These are phyloP conservation scores for Eulemur coronatus DNA, from an alignment of 2,797 vertebrate genomes.

Conservation along the genomic window DNA sequence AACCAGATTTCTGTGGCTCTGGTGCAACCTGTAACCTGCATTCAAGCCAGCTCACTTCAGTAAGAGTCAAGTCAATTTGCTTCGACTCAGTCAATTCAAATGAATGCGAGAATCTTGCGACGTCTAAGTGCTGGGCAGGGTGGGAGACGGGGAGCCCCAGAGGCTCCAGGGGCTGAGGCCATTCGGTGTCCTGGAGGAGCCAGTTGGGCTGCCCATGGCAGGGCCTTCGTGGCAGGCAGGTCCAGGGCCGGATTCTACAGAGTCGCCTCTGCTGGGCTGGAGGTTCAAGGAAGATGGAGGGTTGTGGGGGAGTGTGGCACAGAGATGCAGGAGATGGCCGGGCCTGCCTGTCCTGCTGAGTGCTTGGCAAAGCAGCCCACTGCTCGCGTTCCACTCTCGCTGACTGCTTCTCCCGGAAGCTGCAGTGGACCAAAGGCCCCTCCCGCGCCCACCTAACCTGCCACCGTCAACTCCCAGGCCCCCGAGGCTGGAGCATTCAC, in stretches of 20 bases:
- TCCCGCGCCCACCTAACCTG: too few species aligned
- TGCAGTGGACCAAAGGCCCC: not conserved
- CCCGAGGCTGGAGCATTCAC: not conserved
- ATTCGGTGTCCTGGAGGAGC: not conserved
- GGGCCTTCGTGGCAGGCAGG: not conserved
- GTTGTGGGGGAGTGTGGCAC: too few species aligned
- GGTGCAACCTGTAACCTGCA: conserved; percentile 22
- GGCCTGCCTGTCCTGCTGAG: not conserved
- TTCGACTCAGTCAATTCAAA: conserved; percentile 40
- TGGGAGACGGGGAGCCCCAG: not conserved
- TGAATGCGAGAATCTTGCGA: not conserved
- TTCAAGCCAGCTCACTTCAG: conserved; percentile 34
- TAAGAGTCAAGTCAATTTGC: conserved; percentile 40
- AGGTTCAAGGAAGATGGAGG: not conserved
- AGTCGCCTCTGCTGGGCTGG: not conserved
- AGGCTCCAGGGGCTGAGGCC: not conserved
- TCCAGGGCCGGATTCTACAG: not conserved
- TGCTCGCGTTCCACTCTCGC: not conserved
- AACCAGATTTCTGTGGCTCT: not conserved
- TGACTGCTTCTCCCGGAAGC: not conserved
- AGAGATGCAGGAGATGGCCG: not conserved
- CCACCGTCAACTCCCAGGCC: not conserved
- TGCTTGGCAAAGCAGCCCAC: not conserved
- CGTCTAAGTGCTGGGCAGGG: not conserved
- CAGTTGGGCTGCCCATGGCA: not conserved